phyloP scores from a whole-genome alignment of 2,797 vertebrate genomes.

The Helarctos malayanus region DNA sequence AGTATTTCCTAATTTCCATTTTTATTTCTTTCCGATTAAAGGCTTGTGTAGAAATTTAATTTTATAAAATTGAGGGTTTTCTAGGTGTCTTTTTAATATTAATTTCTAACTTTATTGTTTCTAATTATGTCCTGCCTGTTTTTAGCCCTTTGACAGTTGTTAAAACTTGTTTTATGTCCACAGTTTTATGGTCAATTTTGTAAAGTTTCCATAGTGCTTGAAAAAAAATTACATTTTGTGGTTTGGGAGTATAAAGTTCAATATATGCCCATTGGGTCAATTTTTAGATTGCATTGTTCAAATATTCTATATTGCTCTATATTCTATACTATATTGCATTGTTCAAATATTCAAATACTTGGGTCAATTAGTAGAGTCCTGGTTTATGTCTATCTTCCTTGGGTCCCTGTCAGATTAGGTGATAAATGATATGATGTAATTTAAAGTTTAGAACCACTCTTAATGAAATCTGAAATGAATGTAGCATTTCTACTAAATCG shows the following conservation, averaged over 20 bases:
- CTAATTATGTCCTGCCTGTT: background rate
- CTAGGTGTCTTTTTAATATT: background rate
- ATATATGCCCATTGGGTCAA: background rate
- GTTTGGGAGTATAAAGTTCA: slow-evolving; percentile 1
- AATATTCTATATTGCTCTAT: background rate
- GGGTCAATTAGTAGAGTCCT: background rate
- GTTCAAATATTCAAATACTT: slow-evolving; percentile 15
- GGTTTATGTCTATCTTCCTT: background rate
- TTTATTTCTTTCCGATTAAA: slow-evolving; percentile 61
- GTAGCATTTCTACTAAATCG: background rate
- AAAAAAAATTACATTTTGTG: slow-evolving; percentile 26
- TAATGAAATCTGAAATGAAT: slow-evolving; percentile 27
- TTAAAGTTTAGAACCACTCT: slow-evolving; percentile 43
- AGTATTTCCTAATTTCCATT: slow-evolving; percentile 48
- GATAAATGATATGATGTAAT: background rate
- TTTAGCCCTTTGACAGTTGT: slow-evolving; percentile 44
- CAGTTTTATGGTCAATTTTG: slow-evolving; percentile 35
- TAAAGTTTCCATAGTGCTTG: slow-evolving; percentile 39
- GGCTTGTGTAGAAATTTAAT: slow-evolving; percentile 40
- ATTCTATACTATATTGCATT: background rate
- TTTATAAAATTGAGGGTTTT: slow-evolving; percentile 22
- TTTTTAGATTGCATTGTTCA: background rate
- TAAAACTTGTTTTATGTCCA: slow-evolving; percentile 37
- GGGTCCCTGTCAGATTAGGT: background rate
- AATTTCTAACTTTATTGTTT: slow-evolving; percentile 60